phyloP scores from a whole-genome alignment of 2,888 invertebrate genomes.

The Mayetiola destructor region DNA sequence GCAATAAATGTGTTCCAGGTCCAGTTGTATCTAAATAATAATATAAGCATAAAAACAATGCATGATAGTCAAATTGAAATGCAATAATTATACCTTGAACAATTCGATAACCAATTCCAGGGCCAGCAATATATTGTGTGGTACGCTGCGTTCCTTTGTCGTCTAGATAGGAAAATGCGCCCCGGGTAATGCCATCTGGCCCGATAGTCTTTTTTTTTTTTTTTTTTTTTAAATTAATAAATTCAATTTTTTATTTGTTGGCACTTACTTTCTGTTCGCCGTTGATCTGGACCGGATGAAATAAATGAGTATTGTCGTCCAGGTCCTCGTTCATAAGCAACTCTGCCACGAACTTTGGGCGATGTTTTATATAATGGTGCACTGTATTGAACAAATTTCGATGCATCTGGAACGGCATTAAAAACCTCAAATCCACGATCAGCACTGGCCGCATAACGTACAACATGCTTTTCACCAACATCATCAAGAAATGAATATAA shows the following conservation, averaged over 20 bases:
- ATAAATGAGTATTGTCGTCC: constrained; percentile 64
- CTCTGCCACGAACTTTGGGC: constrained; percentile 50
- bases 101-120: constrained; percentile 60
- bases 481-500: constrained; percentile 59
- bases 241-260: too few species aligned
- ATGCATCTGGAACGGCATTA: constrained; percentile 51
- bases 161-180: constrained; percentile 63
- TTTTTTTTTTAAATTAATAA: too few species aligned
- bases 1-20: constrained; percentile 36
- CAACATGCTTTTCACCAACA: constrained; percentile 58
- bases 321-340: constrained; percentile 54
- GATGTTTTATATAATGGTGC: constrained; percentile 48
- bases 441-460: constrained; percentile 60
- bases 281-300: constrained; percentile 61
- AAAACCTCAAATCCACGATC: constrained; percentile 63
- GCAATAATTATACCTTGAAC: constrained; percentile 49
- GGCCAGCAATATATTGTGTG: constrained; percentile 65
- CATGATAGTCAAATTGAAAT: background rate
- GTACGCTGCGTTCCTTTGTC: constrained; percentile 64
- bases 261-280: constrained; percentile 48
- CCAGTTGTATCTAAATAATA: constrained; percentile 39
- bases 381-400: constrained; percentile 46
- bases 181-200: constrained; percentile 54
- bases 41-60: too few species aligned
- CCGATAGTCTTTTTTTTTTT: too few species aligned